phyloP scores from a whole-genome alignment of 2,113 vertebrate species.

The Coracopsis vasa region DNA sequence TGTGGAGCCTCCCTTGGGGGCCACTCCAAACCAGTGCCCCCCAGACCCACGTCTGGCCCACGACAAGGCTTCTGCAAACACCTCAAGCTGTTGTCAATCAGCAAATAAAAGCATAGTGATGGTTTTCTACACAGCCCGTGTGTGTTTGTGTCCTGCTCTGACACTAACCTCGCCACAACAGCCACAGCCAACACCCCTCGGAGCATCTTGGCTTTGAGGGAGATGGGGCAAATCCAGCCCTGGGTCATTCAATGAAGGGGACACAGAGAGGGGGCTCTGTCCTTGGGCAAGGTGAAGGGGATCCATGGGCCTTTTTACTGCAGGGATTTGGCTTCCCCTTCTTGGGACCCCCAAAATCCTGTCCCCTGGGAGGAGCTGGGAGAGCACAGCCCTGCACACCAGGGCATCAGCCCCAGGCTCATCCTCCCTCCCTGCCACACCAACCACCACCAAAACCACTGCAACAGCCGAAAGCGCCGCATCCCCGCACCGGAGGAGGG shows the following conservation, averaged over 20 bases:
- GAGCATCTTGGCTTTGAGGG: neutral
- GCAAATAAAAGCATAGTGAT: conserved; percentile 31
- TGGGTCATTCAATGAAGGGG: neutral
- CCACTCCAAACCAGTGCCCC: neutral
- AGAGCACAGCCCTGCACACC: neutral
- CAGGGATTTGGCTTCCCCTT: neutral
- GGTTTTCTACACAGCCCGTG: neutral
- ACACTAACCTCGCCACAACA: accelerated
- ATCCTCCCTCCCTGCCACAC: neutral
- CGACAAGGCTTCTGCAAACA: neutral
- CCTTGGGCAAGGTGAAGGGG: neutral
- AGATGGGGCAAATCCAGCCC: neutral
- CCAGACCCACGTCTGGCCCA: accelerated
- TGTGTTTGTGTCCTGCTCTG: neutral
- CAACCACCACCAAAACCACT: neutral
- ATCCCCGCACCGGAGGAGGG: accelerated
- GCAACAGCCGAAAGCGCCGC: accelerated
- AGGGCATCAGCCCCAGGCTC: neutral
- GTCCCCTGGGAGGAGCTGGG: neutral
- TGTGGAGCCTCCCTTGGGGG: neutral
- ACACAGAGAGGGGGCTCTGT: neutral
- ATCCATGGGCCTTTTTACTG: neutral
- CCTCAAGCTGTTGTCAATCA: neutral
- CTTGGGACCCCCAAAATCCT: neutral
- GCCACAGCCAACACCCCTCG: accelerated